phyloP scores from a whole-genome alignment of 1,140 invertebrate genomes.

The Drosophila equinoxialis region DNA sequence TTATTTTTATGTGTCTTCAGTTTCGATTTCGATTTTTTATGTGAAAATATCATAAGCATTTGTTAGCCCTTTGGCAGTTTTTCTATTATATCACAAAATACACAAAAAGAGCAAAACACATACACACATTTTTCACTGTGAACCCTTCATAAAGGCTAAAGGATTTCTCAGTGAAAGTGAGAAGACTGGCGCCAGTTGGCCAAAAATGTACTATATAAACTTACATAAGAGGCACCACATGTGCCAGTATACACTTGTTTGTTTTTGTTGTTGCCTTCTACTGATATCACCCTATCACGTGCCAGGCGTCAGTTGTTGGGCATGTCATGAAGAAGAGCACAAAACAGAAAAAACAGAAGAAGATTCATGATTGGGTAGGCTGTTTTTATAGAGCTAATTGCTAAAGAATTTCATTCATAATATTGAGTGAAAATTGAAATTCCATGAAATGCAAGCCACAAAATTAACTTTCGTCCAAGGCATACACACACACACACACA shows the following conservation, averaged over 20 bases:
- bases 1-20: slow-evolving; percentile 64
- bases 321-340: slow-evolving; percentile 11
- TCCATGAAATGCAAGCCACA: slow-evolving; percentile 70
- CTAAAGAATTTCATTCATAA: slow-evolving; percentile 70
- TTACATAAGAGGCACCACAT: slow-evolving; percentile 25
- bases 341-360: slow-evolving; percentile 6
- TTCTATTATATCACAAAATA: slow-evolving; percentile 12
- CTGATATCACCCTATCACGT: slow-evolving; percentile 65
- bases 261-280: slow-evolving; percentile 8
- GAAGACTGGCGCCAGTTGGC: neutral
- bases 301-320: slow-evolving; percentile 70
- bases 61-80: slow-evolving; percentile 43
- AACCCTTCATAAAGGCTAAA: slow-evolving; percentile 11
- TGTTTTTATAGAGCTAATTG: slow-evolving; percentile 58
- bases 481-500: slow-evolving; percentile 9
- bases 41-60: slow-evolving; percentile 49
- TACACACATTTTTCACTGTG: slow-evolving; percentile 54
- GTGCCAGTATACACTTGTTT: slow-evolving; percentile 22
- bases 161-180: slow-evolving; percentile 15
- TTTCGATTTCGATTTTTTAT: slow-evolving; percentile 32
- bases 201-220: slow-evolving; percentile 4
- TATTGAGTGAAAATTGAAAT: slow-evolving; percentile 49
- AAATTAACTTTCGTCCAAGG: slow-evolving; percentile 69
- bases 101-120: no score
- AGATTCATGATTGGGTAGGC: slow-evolving; percentile 24